Base-by-base conservation (phyloP, 2,888 invertebrate species). In the Hylaea fasciaria region DNA sequence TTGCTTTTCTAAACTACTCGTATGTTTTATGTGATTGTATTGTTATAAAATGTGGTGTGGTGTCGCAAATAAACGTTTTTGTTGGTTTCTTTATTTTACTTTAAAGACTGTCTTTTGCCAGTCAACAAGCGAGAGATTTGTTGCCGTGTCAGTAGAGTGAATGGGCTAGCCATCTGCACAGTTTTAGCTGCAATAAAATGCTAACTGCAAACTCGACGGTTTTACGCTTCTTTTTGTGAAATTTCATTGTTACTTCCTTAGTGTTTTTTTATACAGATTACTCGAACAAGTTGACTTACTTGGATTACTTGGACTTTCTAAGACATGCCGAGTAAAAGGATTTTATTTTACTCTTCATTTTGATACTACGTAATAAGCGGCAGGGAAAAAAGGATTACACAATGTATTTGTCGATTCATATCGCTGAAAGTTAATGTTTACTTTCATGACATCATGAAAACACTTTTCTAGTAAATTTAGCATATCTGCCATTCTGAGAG, bases 121-220 rank as follows among this genome's bases (percentile, higher is more conserved):
- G 16, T 32, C 32, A 9, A 13, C 35, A 37, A 48, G 0, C 14
- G 3, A 9, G 4, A 35, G 7, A 37, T 48, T 48, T 43, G 32
- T 50, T 17, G 11, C 37, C 17, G 45, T 28, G 35, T 9, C 40
- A 37, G 37, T 22, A 13, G 13, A 56, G 35, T 49, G 13, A 43
- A 56, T 48, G 28, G 39, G 16, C 28, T n/a, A 29, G 59, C 53
- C 59, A 58, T 58, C 52, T 58, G 48, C 43, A 46, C 17, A 49
- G 53, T 44, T 51, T 53, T 43, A 59, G 16, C 12, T 44, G 49
- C 53, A 44, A 59, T 59, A 53, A 58, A 59, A 58, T n/a, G 44
- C 35, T 57, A 17, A 22, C n/a, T 37, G 32, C 9, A 32, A 32
- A 32, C 32, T 9, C n/a, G n/a, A 39, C 13, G 17, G 32, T 8